phyloP scores from a whole-genome alignment of 2,113 vertebrate species.

The Vidua chalybeata region DNA sequence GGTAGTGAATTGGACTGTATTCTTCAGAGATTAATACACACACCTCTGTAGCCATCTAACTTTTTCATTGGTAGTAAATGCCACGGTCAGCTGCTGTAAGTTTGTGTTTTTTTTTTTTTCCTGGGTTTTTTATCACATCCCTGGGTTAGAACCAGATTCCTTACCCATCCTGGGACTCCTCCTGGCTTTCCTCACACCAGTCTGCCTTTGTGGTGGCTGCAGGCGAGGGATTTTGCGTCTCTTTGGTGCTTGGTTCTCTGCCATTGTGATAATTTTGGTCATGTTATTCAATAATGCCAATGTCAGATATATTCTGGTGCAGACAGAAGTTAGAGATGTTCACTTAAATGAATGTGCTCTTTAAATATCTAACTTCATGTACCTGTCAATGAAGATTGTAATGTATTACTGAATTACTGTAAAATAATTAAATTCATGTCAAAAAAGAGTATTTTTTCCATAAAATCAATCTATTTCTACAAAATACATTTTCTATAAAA shows the following conservation, averaged over 20 bases:
- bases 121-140: not conserved
- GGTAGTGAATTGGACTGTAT: not conserved
- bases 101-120: not conserved
- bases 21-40: not conserved
- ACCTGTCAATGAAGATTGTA: not conserved
- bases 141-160: not conserved
- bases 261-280: not conserved
- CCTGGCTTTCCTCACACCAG: fast-evolving
- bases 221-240: not conserved
- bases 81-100: not conserved
- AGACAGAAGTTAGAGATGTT: not conserved
- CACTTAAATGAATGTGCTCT: not conserved
- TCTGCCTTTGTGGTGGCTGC: not conserved
- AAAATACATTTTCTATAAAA: not conserved
- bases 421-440: not conserved
- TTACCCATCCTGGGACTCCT: not conserved
- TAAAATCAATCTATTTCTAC: not conserved
- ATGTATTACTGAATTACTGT: not conserved
- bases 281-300: not conserved
- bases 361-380: not conserved
- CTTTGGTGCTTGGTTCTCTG: not conserved
- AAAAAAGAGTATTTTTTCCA: not conserved
- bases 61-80: not conserved
- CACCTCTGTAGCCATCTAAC: not conserved
- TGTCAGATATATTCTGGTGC: not conserved